A percentile compares a stretch with the other conserved stretches of the same genome.
Conservation (phyloP, 2,888 invertebrate genomes). For the Troglohyphantes excavatus region DNA sequence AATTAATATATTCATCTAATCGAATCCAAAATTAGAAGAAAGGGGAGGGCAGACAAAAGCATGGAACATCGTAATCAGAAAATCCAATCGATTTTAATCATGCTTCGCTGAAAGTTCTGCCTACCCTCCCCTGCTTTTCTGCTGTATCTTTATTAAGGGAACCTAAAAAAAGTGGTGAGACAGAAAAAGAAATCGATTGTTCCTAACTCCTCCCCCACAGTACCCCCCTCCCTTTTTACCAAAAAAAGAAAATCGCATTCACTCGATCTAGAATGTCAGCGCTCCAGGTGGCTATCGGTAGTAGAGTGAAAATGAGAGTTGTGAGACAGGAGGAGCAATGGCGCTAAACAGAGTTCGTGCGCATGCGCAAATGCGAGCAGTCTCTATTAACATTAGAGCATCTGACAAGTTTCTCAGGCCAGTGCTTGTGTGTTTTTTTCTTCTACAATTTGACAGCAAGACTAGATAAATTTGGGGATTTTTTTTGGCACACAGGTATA, state of each 20-base stretch:
- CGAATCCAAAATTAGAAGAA: constrained; percentile 19
- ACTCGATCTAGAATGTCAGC: constrained; percentile 58
- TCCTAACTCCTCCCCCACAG: not conserved
- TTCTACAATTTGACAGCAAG: constrained; percentile 52
- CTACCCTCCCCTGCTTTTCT: not conserved
- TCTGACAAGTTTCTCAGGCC: constrained; percentile 70
- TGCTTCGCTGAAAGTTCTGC: not conserved
- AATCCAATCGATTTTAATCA: constrained; percentile 53
- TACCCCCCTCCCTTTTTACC: not conserved
- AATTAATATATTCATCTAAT: constrained; percentile 56
- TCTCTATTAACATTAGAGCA: constrained; percentile 71
- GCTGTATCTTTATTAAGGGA: constrained; percentile 61
- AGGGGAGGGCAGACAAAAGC: not conserved
- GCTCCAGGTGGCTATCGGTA: constrained; percentile 63
- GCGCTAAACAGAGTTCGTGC: constrained; percentile 33
- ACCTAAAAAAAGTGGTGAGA: constrained; percentile 11
- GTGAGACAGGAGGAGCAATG: not conserved
- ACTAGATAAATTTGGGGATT: constrained; percentile 59
- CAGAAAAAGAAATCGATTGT: constrained; percentile 49
- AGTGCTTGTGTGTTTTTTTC: constrained; percentile 28
- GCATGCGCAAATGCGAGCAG: not conserved
- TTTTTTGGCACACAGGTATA: constrained; percentile 32
- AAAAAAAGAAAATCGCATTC: constrained; percentile 13
- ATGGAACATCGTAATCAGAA: constrained; percentile 37
- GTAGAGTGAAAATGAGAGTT: constrained; percentile 51